These are phyloP conservation scores for Mesoligia furuncula DNA, from an alignment of 2,888 invertebrate genomes.

Conservation along the genomic window DNA sequence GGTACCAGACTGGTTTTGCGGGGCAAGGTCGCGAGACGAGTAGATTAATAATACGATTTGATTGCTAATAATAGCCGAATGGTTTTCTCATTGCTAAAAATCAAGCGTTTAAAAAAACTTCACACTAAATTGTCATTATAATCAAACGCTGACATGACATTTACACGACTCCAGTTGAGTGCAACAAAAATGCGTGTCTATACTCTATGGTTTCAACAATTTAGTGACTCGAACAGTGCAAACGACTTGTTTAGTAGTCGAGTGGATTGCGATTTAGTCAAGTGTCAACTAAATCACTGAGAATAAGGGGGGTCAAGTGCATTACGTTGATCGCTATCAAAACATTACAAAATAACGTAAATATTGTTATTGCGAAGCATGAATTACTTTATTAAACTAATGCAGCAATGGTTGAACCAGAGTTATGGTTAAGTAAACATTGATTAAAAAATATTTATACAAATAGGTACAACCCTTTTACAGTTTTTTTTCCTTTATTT, in stretches of 20 bases:
- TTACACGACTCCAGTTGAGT: conserved; percentile 30
- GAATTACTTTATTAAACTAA: neutral
- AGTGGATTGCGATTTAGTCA: conserved; percentile 4
- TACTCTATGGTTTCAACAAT: conserved; percentile 17
- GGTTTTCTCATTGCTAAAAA: neutral
- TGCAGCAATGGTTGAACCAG: neutral
- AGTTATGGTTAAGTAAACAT: neutral
- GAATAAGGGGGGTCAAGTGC: neutral
- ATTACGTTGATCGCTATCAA: neutral
- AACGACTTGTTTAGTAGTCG: conserved; percentile 27
- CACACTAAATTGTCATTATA: conserved; percentile 7
- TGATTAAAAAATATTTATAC: neutral
- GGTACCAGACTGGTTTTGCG: neutral
- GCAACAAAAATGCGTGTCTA: conserved; percentile 4
- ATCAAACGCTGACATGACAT: neutral
- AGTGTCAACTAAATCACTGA: neutral
- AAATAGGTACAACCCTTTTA: neutral
- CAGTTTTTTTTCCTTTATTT: too few relatives aligned
- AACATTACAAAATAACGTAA: neutral
- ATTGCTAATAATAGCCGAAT: neutral
- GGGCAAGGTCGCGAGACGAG: neutral
- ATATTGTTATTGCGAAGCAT: neutral
- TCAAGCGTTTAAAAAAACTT: neutral
- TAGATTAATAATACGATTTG: neutral
- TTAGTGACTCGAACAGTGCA: conserved; percentile 31